phyloP scores from a whole-genome alignment of 2,797 vertebrate genomes.

The Orientallactaga sibirica region DNA sequence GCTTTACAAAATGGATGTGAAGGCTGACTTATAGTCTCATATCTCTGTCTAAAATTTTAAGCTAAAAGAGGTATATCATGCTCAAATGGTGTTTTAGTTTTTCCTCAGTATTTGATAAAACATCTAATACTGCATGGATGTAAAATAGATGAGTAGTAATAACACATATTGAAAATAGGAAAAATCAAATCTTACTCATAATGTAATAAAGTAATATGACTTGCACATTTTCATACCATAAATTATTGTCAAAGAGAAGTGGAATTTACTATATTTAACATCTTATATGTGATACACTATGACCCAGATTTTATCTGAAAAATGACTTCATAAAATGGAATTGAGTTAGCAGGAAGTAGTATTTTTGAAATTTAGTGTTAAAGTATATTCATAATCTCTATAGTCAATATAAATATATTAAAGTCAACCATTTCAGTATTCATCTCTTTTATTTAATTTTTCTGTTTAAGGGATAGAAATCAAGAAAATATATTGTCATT shows the following conservation, averaged over 20 bases:
- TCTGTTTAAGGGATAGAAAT: not conserved
- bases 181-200: not conserved
- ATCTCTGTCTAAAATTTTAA: not conserved
- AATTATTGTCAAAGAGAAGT: not conserved
- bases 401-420: slow-evolving; percentile 38
- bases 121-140: not conserved
- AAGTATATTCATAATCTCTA: slow-evolving; percentile 16
- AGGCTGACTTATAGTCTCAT: not conserved
- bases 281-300: not conserved
- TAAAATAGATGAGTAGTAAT: not conserved
- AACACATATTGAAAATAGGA: not conserved
- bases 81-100: not conserved
- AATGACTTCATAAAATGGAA: slow-evolving; percentile 36
- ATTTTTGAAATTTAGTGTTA: slow-evolving; percentile 63
- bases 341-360: slow-evolving; percentile 48
- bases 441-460: slow-evolving; percentile 52
- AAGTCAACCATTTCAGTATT: not conserved
- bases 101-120: not conserved
- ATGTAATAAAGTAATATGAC: not conserved
- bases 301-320: not conserved
- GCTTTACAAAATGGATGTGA: not conserved
- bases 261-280: not conserved
- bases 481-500: not conserved
- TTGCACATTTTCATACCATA: not conserved
- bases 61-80: not conserved